Evolutionary conservation across 2,113 vertebrate genomes (phyloP), one percentile per base, ranked within the genome.

Genomic region (Alouatta palliata): DNA sequence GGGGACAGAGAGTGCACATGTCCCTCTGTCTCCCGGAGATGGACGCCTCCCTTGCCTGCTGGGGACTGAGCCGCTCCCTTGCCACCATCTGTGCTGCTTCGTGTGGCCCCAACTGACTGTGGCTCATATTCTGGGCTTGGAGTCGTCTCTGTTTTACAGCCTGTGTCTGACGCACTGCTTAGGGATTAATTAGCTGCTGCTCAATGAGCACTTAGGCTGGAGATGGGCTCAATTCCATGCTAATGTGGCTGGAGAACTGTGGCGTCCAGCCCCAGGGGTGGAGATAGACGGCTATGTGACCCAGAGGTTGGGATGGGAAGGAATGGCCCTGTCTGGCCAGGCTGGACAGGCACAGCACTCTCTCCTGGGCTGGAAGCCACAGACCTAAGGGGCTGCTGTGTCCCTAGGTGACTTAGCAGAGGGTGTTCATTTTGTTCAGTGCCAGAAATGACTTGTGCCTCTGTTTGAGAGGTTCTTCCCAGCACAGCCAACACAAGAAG

Each of bases 151-250:
- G 30, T 49, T 64, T 49, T n/a, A 10, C 45, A 20, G 85, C 0
- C 0, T 32, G 25, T 76, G 25, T 30, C 10, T 58, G 76, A 27
- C 2, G 10, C 2, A 2, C 12, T 45, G 17, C 47, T 54, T 0
- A 2, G 79, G 64, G 77, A n/a, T 56, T 37, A 54, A 68, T 47
- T 40, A 61, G 61, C 71, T n/a, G 13, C n/a, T 68, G 66, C 9
- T 21, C 79, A 2, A 1, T 1, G 8, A 14, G 52, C 14, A 2
- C 40, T 52, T 20, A 9, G 25, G 7, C 19, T 3, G 14, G 87
- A 80, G 37, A 2, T 0, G 1, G 32, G 49, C 58, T 70, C 5
- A 1, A 11, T 0, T 4, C 1, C 0, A 0, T 23, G 32, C 86
- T 49, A 32, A 52, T 40, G 47, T 9, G 27, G 70, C 56, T 1